Base-by-base conservation (phyloP, 2,797 vertebrate species). In the Yasuhikotakia modesta region DNA sequence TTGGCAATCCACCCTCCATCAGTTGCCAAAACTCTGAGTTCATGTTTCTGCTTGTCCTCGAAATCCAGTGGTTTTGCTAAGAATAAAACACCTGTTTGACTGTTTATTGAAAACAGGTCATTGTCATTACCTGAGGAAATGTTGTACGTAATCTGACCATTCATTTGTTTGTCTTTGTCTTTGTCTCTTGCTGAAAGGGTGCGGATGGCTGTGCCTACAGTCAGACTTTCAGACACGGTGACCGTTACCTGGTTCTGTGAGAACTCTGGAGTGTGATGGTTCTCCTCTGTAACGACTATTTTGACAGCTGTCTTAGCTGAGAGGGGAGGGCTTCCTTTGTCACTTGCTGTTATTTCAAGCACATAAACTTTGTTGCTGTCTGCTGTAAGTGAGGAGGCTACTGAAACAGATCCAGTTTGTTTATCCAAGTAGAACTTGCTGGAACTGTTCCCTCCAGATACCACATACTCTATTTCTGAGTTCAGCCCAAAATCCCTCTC, bases 1-100 rank as follows among this genome's bases (percentile, higher is more conserved):
- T 95, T 95, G 27, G 95, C 89, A 32, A 97, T 95, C 98, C 98
- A 99, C 0, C 97, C 98, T 1, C 97, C 95, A 3, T 99, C 98
- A 0, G 89, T 91, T 61, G 97, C 98, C 39, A 95, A 96, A 79
- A 99, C 89, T 76, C 91, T 91, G 27, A 99, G 93, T 64, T 98
- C 94, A 0, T 98, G 95, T 48, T 92, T 96, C 78, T 95, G 94
- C 63, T 89, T 86, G 13, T 90, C 89, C 83, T 99, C 98, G 80
- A 95, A 99, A 87, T 99, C 97, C 16, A 99, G 90, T 0, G 92
- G 83, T 5, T 90, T 92, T 76, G 94, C 94, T 0, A 99, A 85
- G 0, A 91, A 95, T 70, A 99, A 87, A 1, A 95, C 90, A 1
- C 97, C 98, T 0, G 95, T 97, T 88, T 94, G 96, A 72, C 91